Percentiles rank a stretch among this genome's conserved stretches.
Conservation (phyloP, 1,140 invertebrate species). For the Ostrea denselamellosa region DNA sequence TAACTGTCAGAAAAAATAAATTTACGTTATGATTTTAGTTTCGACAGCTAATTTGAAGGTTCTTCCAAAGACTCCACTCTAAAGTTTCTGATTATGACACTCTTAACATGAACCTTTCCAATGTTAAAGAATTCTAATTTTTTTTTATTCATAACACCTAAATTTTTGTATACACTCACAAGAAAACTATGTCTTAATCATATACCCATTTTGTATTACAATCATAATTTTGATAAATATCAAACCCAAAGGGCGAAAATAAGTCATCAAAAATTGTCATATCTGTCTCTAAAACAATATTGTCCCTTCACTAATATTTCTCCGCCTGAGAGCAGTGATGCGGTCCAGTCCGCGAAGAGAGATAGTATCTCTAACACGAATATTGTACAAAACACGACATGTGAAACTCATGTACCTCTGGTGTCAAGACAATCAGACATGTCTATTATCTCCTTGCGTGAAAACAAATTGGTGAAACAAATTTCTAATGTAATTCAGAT, state of each 20-base stretch:
- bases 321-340: conserved; percentile 24
- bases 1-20: too few relatives aligned
- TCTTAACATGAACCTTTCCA: background rate
- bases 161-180: conserved; percentile 5
- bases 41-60: too few relatives aligned
- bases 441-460: background rate
- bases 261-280: conserved; percentile 36
- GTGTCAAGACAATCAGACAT: conserved; percentile 20
- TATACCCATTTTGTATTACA: conserved; percentile 22
- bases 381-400: conserved; percentile 25
- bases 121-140: background rate
- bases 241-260: conserved; percentile 33
- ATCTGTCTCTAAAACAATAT: conserved; percentile 34
- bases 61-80: background rate
- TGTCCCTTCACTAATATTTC: conserved; percentile 21
- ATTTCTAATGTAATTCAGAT: conserved; percentile 15
- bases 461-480: conserved; percentile 26
- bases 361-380: background rate
- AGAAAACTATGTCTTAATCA: conserved; percentile 27
- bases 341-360: background rate
- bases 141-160: too few relatives aligned
- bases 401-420: background rate
- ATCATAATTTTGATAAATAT: conserved; percentile 32
- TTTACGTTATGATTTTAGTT: too few relatives aligned
- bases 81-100: too few relatives aligned